Evolutionary conservation across 2,113 vertebrate species (phyloP).

Genomic region (Thalassoma bifasciatum): DNA sequence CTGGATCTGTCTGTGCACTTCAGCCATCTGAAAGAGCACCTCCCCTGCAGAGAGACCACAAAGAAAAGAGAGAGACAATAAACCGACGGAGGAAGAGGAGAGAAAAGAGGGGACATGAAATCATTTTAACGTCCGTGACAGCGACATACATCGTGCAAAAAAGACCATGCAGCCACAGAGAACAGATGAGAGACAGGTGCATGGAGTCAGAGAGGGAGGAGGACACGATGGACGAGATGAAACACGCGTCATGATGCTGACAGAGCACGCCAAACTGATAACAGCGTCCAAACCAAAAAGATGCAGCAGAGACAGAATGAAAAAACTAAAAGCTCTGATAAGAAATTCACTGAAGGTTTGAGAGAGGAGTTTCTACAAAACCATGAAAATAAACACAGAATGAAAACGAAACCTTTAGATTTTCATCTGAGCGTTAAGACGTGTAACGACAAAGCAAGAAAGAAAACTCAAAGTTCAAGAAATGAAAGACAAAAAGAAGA

Average conservation of each 20-base stretch:
- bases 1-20: conserved; percentile 98
- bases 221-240: conserved; percentile 51
- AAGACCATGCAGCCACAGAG: conserved; percentile 72
- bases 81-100: conserved; percentile 49
- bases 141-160: conserved; percentile 62
- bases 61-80: conserved; percentile 44
- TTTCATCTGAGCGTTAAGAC: conserved; percentile 21
- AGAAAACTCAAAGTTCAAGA: conserved; percentile 6
- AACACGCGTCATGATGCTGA: conserved; percentile 16
- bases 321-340: conserved; percentile 10
- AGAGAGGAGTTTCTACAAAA: too few species aligned
- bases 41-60: conserved; percentile 87
- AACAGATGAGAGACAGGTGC: conserved; percentile 36
- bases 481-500: conserved; percentile 38
- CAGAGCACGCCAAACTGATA: conserved; percentile 41
- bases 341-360: conserved; percentile 35
- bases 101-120: conserved; percentile 24
- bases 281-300: conserved; percentile 8
- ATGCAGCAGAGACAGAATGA: conserved; percentile 31
- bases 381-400: conserved; percentile 43
- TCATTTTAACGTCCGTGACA: accelerated
- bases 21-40: conserved; percentile 99
- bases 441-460: conserved; percentile 31
- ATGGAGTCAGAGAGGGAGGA: conserved; percentile 6
- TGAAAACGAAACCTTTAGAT: conserved; percentile 5